Evolutionary conservation across 2,113 vertebrate species (phyloP).

Genomic region (Entomyzon cyanotis): DNA sequence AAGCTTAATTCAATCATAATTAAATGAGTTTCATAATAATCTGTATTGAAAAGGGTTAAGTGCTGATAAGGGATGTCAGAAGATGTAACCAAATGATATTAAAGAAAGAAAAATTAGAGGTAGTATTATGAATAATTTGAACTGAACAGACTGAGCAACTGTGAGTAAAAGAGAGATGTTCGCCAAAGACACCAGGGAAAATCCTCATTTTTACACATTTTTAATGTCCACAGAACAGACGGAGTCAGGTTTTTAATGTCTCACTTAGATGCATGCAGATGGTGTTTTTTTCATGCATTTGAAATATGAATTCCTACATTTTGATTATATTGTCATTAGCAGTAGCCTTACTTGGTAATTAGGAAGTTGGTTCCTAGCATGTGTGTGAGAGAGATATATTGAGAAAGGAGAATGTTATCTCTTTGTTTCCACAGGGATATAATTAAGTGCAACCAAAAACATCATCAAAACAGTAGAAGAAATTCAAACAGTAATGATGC

Average conservation of each 20-base stretch:
- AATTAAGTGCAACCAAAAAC: conserved; percentile 52
- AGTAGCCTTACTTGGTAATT: conserved; percentile 62
- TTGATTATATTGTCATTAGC: conserved; percentile 69
- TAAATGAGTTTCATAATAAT: neutral
- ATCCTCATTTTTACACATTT: conserved; percentile 62
- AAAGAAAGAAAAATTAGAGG: conserved; percentile 29
- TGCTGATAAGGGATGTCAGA: neutral
- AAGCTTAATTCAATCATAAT: neutral
- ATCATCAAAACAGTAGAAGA: conserved; percentile 47
- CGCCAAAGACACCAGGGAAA: conserved; percentile 43
- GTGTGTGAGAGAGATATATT: conserved; percentile 32
- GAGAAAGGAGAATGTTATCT: conserved; percentile 46
- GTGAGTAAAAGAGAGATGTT: conserved; percentile 34
- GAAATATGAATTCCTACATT: conserved; percentile 67
- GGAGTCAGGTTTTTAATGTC: conserved; percentile 62
- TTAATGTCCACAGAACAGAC: conserved; percentile 64
- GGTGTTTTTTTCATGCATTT: conserved; percentile 70
- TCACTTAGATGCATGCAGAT: conserved; percentile 65
- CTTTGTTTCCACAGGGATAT: conserved; percentile 62
- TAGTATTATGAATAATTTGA: conserved; percentile 53
- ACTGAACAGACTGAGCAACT: conserved; percentile 38
- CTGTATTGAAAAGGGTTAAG: conserved; percentile 17
- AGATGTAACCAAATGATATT: conserved; percentile 32
- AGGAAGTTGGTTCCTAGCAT: conserved; percentile 46
- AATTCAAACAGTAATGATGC: conserved; percentile 45